Conservation (phyloP, 2,113 vertebrate genomes). For the Hypomesus transpacificus region DNA sequence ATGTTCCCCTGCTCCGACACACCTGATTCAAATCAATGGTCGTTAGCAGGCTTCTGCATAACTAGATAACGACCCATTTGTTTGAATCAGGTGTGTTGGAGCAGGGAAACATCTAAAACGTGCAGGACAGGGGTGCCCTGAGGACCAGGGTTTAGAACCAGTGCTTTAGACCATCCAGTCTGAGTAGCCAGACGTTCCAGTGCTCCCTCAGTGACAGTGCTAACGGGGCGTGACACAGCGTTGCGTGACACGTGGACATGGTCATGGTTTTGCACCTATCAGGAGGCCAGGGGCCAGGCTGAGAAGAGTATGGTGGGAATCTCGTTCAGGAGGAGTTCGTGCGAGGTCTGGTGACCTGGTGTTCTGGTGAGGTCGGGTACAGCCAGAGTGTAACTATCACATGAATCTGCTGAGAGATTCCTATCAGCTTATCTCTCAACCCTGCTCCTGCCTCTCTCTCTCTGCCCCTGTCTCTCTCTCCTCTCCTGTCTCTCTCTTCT, state of each 20-base stretch:
- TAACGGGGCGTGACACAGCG: background rate
- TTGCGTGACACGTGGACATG: background rate
- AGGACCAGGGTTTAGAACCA: too few relatives aligned
- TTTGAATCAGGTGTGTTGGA: too few relatives aligned
- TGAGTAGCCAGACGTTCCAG: background rate
- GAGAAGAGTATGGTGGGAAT: background rate
- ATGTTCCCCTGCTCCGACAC: too few relatives aligned
- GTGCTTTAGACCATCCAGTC: too few relatives aligned
- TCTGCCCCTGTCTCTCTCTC: background rate
- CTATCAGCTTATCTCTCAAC: too few relatives aligned
- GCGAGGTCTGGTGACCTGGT: too few relatives aligned
- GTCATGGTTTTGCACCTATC: conserved; percentile 1
- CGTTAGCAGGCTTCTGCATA: too few relatives aligned
- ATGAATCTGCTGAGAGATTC: background rate
- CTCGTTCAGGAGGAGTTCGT: background rate
- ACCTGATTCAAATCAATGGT: too few relatives aligned
- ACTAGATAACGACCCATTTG: too few relatives aligned
- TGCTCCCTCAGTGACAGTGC: background rate
- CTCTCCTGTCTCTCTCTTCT: too few relatives aligned
- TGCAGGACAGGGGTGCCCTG: too few relatives aligned
- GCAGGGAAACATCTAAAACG: too few relatives aligned
- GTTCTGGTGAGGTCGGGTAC: background rate
- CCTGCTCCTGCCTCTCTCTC: background rate
- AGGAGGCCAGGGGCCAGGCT: background rate
- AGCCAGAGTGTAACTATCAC: background rate